Conservation (phyloP, 1,140 invertebrate genomes). For the Grapholita molesta region DNA sequence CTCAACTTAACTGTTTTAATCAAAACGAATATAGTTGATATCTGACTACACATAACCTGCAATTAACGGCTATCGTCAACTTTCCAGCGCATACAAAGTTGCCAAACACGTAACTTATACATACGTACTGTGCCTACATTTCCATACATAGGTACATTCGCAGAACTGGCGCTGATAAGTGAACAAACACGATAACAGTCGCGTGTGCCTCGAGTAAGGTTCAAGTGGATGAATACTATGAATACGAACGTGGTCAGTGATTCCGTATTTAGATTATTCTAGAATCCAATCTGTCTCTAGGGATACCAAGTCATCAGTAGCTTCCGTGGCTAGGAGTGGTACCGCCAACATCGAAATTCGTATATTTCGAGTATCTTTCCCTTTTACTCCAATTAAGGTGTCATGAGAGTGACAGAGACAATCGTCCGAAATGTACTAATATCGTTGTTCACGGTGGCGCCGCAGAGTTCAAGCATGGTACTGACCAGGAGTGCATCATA, state of each 20-base stretch:
- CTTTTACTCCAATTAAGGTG: too few relatives aligned
- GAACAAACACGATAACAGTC: background rate
- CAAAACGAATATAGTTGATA: background rate
- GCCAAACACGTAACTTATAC: background rate
- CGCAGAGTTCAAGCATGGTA: too few relatives aligned
- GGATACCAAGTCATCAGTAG: too few relatives aligned
- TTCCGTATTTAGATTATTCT: too few relatives aligned
- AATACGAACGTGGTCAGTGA: background rate
- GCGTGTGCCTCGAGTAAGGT: background rate
- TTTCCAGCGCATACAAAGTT: background rate
- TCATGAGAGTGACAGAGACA: too few relatives aligned
- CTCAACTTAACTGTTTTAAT: background rate
- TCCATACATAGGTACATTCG: background rate
- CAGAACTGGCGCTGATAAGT: slow-evolving; percentile 1
- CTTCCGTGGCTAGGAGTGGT: too few relatives aligned
- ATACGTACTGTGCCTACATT: background rate
- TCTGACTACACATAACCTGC: background rate
- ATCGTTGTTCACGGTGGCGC: too few relatives aligned
- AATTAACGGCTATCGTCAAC: background rate
- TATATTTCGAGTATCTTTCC: too few relatives aligned
- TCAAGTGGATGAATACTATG: background rate
- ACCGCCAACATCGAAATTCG: too few relatives aligned
- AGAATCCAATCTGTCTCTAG: too few relatives aligned
- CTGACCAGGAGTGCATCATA: too few relatives aligned
- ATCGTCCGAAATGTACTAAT: too few relatives aligned